Evolutionary conservation across 2,888 invertebrate species (phyloP).

Genomic region (Auanema sp.): DNA sequence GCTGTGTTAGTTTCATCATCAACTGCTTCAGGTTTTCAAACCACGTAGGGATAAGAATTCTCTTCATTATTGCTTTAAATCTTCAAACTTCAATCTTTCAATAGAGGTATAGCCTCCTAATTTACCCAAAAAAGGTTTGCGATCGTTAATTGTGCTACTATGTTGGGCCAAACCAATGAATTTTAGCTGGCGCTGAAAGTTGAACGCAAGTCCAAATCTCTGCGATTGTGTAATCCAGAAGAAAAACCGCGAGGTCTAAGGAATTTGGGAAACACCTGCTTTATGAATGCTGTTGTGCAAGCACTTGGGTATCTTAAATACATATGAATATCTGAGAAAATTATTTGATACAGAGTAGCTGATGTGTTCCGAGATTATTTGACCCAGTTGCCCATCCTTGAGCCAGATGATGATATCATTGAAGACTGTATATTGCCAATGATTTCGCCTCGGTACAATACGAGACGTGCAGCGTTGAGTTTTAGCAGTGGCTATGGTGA

Average conservation of each 20-base stretch:
- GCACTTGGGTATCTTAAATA: slow-evolving; percentile 70
- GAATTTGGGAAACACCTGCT: slow-evolving; percentile 83
- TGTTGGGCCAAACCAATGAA: too few relatives aligned
- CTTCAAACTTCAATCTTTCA: too few relatives aligned
- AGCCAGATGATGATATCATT: slow-evolving; percentile 65
- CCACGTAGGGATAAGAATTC: too few relatives aligned
- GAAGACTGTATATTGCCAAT: not conserved
- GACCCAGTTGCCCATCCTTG: slow-evolving; percentile 77
- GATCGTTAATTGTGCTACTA: too few relatives aligned
- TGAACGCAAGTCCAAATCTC: slow-evolving; percentile 2
- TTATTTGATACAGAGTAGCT: slow-evolving; percentile 73
- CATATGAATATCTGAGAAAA: not conserved
- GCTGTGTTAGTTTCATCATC: too few relatives aligned
- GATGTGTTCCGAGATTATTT: slow-evolving; percentile 82
- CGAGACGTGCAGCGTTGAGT: slow-evolving; percentile 13
- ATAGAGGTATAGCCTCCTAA: too few relatives aligned
- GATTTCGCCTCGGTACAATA: slow-evolving; percentile 16
- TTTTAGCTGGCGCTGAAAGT: not conserved
- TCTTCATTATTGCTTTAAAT: too few relatives aligned
- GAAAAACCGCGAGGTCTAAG: slow-evolving; percentile 70
- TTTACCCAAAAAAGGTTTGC: too few relatives aligned
- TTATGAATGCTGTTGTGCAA: slow-evolving; percentile 83
- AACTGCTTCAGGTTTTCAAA: too few relatives aligned
- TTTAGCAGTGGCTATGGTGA: slow-evolving; percentile 6
- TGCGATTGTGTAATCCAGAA: slow-evolving; percentile 6